phyloP scores from a whole-genome alignment of 2,888 invertebrate species.

The Andrena flavipes region DNA sequence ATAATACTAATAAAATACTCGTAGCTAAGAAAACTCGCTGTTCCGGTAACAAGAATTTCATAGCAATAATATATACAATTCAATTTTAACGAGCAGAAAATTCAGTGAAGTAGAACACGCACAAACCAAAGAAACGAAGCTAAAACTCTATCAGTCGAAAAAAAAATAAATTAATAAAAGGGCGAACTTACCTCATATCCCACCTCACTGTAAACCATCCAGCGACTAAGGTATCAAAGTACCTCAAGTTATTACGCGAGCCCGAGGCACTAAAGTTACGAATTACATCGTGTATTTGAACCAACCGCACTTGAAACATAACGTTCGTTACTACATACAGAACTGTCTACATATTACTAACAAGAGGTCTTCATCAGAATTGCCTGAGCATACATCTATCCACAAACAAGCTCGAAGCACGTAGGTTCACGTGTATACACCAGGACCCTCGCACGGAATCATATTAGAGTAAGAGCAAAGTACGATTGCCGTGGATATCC shows the following conservation, averaged over 20 bases:
- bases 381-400: neutral
- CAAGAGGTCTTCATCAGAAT: neutral
- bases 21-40: too few relatives aligned
- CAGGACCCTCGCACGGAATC: neutral
- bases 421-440: too few relatives aligned
- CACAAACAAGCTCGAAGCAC: neutral
- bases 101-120: too few relatives aligned
- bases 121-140: too few relatives aligned
- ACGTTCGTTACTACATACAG: neutral
- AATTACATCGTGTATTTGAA: neutral
- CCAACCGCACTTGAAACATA: neutral
- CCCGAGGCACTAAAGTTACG: neutral
- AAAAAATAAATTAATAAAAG: constrained; percentile 7
- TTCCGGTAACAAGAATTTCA: too few relatives aligned
- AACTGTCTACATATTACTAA: neutral
- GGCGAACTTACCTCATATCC: constrained; percentile 39
- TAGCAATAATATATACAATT: too few relatives aligned
- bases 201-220: neutral
- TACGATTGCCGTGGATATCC: neutral
- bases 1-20: neutral
- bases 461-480: neutral
- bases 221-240: neutral
- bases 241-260: neutral
- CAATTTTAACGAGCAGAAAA: too few relatives aligned
- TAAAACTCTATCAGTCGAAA: neutral